Base-by-base conservation (phyloP, 2,113 vertebrate species). In the Sylvicapra grimmia region DNA sequence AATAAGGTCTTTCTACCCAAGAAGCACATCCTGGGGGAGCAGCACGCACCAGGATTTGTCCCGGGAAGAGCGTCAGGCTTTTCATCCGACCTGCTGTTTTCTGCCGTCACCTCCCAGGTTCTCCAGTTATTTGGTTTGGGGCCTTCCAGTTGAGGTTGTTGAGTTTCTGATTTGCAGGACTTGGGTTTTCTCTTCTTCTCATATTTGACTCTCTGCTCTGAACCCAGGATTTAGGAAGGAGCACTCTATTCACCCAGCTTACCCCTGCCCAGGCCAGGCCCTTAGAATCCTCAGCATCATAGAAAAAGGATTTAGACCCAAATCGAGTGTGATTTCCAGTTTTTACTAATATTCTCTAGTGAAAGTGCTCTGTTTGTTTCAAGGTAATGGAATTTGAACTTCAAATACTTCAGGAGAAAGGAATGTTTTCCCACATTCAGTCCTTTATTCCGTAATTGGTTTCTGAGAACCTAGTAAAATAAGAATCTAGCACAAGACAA, bases 381-480 rank as follows among this genome's bases (percentile, higher is more conserved):
- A 72, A 47, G 27, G 8, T 47, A 33, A 95, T 61, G 13, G 47
- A 92, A 54, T 96, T 77, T 80, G 29, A 85, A 61, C 19, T 85
- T 82, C 16, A 83, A 86, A 86, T 79, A 79, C 79, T 80, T 97
- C 6, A 31, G 7, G 18, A 27, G 7, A 83, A 65, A 90, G 88
- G 11, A 59, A 80, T 68, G 3, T 88, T 94, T 96, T 77, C 75
- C 53, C 16, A 49, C 49, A 68, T 56, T 82, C 29, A 68, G 15
- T 77, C 56, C 33, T 53, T 96, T 80, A 93, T 93, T 90, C 31
- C 4, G 40, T 75, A 92, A 63, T 75, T 93, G 79, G 72, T 77
- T 61, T 59, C 2, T 15, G 33, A 79, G 51, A 36, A 15, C 12
- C 33, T 85, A 89, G n/a, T 89, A 90, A 79, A 86, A 77, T 68